phyloP scores from a whole-genome alignment of 2,113 vertebrate species.

The Scortum barcoo region DNA sequence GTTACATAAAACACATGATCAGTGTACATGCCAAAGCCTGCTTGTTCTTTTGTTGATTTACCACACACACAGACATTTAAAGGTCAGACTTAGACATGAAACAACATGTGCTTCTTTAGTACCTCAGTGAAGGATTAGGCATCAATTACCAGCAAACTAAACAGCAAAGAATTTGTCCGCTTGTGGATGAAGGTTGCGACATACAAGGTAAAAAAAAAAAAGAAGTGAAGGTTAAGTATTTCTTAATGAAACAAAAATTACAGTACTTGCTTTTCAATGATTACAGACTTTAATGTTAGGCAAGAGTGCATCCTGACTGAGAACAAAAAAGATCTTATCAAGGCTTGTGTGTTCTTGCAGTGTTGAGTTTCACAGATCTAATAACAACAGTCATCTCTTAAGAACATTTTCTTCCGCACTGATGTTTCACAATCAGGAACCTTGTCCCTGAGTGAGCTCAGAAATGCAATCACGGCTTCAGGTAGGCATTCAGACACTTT shows the following conservation, averaged over 20 bases:
- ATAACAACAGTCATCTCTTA: neutral
- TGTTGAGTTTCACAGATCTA: neutral
- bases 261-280: neutral
- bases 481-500: constrained; percentile 48
- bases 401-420: constrained; percentile 77
- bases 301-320: neutral
- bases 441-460: constrained; percentile 76
- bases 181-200: constrained; percentile 69
- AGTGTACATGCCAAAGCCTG: constrained; percentile 23
- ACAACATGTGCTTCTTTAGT: neutral
- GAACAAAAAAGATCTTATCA: neutral
- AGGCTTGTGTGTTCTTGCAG: neutral
- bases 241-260: neutral
- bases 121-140: constrained; percentile 68
- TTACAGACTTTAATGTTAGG: neutral
- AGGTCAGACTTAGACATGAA: neutral
- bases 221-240: neutral
- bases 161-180: constrained; percentile 69
- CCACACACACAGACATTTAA: neutral
- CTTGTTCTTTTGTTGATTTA: neutral
- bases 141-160: constrained; percentile 78
- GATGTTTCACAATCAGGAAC: constrained; percentile 73
- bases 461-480: constrained; percentile 70
- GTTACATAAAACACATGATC: neutral
- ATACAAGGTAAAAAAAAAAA: constrained; percentile 77